Percentiles rank a stretch among this genome's conserved stretches.
Evolutionary conservation across 1,140 invertebrate species (phyloP).

Genomic region (Zaprionus africanus): DNA sequence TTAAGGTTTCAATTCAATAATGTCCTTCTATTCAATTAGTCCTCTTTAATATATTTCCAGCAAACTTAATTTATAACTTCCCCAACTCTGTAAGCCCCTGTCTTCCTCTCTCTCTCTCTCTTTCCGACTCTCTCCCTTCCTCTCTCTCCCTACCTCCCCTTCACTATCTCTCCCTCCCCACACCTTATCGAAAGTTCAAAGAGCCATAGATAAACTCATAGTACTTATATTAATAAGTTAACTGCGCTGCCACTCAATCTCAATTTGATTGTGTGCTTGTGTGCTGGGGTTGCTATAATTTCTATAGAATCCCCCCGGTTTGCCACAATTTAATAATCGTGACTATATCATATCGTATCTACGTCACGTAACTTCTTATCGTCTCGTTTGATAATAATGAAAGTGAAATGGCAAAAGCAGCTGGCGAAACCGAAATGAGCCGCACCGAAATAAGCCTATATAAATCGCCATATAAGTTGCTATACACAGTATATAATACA

Average conservation of each 20-base stretch:
- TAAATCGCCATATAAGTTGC: conserved; percentile 1
- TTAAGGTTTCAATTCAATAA: too few relatives aligned
- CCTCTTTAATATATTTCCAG: too few relatives aligned
- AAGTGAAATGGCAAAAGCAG: conserved; percentile 67
- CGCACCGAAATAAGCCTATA: conserved; percentile 3
- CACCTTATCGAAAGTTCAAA: conserved; percentile 1
- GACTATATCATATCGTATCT: conserved; percentile 39
- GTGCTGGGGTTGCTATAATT: neutral
- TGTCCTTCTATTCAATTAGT: too few relatives aligned
- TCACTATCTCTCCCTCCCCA: neutral
- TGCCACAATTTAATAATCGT: conserved; percentile 8
- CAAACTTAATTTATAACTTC: too few relatives aligned
- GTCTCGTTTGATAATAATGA: conserved; percentile 61
- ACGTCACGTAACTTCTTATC: conserved; percentile 69
- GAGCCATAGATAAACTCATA: neutral
- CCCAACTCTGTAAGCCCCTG: neutral
- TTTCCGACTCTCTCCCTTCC: neutral
- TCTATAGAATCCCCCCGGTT: neutral
- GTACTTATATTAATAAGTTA: conserved; percentile 1
- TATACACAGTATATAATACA: conserved; percentile 15
- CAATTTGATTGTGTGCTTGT: conserved; percentile 20
- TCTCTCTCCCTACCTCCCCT: neutral
- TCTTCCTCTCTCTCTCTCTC: neutral
- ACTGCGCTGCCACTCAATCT: conserved; percentile 12
- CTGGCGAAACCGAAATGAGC: conserved; percentile 31